phyloP scores from a whole-genome alignment of 2,888 invertebrate species.

The Philereme transversata region DNA sequence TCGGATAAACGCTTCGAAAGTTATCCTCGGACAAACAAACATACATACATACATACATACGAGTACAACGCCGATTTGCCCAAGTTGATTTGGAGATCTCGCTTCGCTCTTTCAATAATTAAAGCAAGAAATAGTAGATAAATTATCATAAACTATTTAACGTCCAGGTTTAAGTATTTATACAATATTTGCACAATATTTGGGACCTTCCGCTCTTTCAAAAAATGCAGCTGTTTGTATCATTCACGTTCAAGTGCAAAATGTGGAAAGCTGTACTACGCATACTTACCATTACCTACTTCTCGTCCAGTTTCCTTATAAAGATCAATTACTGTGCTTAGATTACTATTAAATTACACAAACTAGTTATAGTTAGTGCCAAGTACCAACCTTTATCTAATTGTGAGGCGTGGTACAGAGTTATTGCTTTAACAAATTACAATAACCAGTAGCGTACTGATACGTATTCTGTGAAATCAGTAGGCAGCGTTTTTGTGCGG shows the following conservation, averaged over 20 bases:
- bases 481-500: slow-evolving; percentile 2
- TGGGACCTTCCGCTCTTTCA: too few species aligned
- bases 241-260: slow-evolving; percentile 1
- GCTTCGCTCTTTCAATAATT: too few species aligned
- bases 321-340: slow-evolving; percentile 45
- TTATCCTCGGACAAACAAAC: too few species aligned
- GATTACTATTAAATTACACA: slow-evolving; percentile 28
- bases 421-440: slow-evolving; percentile 38
- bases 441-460: slow-evolving; percentile 26
- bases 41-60: too few species aligned
- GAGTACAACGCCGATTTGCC: too few species aligned
- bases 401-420: slow-evolving; percentile 33
- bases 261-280: slow-evolving; percentile 19
- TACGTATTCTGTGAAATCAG: slow-evolving; percentile 8
- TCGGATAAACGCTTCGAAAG: too few species aligned
- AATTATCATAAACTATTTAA: too few species aligned
- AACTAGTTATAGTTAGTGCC: slow-evolving; percentile 40
- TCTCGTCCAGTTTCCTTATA: slow-evolving; percentile 51
- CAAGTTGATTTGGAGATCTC: too few species aligned
- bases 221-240: background rate
- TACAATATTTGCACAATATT: too few species aligned
- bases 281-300: slow-evolving; percentile 19
- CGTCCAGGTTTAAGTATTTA: too few species aligned
- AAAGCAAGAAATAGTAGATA: too few species aligned
- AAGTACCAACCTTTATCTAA: slow-evolving; percentile 47